Evolutionary conservation across 2,797 vertebrate species (phyloP).

Genomic region (Uromys caudimaculatus): DNA sequence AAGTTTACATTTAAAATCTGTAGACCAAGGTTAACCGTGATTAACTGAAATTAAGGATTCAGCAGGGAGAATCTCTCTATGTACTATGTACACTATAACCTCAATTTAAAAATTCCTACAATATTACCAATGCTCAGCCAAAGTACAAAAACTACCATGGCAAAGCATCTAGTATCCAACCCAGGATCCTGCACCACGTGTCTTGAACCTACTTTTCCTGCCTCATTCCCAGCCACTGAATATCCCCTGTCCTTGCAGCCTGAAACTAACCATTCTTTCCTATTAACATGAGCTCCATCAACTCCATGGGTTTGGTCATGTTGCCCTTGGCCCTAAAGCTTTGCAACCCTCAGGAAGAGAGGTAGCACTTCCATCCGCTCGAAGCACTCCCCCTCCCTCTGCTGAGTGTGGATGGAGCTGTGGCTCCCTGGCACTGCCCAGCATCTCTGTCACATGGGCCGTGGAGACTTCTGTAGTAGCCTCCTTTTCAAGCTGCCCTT

Average conservation of each 20-base stretch:
- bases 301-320: neutral
- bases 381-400: neutral
- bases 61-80: neutral
- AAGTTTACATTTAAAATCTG: neutral
- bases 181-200: neutral
- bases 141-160: neutral
- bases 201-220: neutral
- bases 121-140: neutral
- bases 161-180: neutral
- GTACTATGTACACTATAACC: neutral
- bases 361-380: too few relatives aligned
- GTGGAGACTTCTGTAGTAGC: accelerated
- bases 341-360: neutral
- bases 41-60: neutral
- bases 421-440: neutral
- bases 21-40: neutral
- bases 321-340: neutral
- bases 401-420: too few relatives aligned
- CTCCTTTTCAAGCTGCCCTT: neutral
- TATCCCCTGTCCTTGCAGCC: neutral
- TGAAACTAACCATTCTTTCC: neutral
- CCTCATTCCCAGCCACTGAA: neutral
- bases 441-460: neutral
- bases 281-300: neutral
- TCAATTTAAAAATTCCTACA: neutral